Base-by-base conservation (phyloP, 2,797 vertebrate genomes). In the Cyprinodon diabolis region DNA sequence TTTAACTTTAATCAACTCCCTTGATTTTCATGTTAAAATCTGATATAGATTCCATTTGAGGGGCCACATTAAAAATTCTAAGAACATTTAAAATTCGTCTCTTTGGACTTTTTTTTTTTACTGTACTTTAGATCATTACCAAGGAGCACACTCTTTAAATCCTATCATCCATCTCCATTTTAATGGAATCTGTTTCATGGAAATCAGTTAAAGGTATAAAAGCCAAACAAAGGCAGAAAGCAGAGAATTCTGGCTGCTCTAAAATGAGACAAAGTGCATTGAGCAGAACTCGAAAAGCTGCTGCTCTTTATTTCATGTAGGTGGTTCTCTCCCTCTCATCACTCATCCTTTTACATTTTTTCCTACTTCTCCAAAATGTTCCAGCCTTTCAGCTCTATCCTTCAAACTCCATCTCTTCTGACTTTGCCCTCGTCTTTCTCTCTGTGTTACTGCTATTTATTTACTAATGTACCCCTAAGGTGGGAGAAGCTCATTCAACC, bases 251-350 rank as follows among this genome's bases (percentile, higher is more conserved):
- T 78, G 66, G 49, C 43, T 35, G 21, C 45, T 55, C 37, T 66
- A 63, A 82, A 76, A 84, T 72, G 83, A 86, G 37, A 62, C 19
- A 62, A 78, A 84, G 82, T 77, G 77, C 79, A 77, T 84, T 10
- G 37, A 80, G 74, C 72, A 67, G 75, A 75, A 83, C 35, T 72
- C 45, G 25, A 14, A 71, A 79, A 75, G 79, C 74, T 73, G 40
- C 78, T 68, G 75, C 79, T 67, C 54, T 70, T 79, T 71, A 86
- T 81, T 79, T 66, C 12, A 47, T 37, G 80, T 84, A 81, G 78
- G 78, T 66, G 72, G 69, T 55, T 85, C 54, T 56, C 57, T 77
- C 25, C n/a, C 5, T 68, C 60, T 67, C 66, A 66, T 73, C 74
- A 51, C 72, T 71, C 66, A 40, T 72, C 74, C 65, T 69, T 51